Evolutionary conservation across 2,888 invertebrate species (phyloP).

Genomic region (Pachliopta kotzebuea): DNA sequence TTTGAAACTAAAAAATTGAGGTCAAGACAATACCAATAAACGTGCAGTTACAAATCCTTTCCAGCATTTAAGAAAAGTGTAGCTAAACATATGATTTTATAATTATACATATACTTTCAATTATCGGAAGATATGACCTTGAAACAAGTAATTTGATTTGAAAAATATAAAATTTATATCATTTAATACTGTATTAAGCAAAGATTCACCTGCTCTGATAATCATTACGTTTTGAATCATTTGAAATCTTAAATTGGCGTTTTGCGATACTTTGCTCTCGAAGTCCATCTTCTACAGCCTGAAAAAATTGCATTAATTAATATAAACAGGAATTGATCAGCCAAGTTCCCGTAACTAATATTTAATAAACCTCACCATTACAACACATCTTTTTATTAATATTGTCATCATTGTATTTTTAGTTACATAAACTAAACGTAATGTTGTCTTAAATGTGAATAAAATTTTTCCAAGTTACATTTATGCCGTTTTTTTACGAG

Average conservation of each 20-base stretch:
- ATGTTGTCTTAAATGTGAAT: background rate
- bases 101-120: too few relatives aligned
- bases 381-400: background rate
- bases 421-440: background rate
- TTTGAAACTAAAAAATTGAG: too few relatives aligned
- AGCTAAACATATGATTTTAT: too few relatives aligned
- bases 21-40: too few relatives aligned
- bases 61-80: too few relatives aligned
- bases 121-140: too few relatives aligned
- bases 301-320: background rate
- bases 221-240: conserved; percentile 4
- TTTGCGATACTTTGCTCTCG: background rate
- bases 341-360: background rate
- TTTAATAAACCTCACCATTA: background rate
- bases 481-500: background rate
- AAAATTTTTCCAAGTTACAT: background rate
- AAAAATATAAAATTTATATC: too few relatives aligned
- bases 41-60: too few relatives aligned
- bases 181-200: too few relatives aligned
- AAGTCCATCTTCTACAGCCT: background rate
- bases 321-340: background rate
- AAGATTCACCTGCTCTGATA: conserved; percentile 22
- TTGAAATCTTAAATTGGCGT: conserved; percentile 10
- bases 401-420: background rate
- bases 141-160: too few relatives aligned